Conservation (phyloP, 2,797 vertebrate genomes). For the Sorex maritimensis region DNA sequence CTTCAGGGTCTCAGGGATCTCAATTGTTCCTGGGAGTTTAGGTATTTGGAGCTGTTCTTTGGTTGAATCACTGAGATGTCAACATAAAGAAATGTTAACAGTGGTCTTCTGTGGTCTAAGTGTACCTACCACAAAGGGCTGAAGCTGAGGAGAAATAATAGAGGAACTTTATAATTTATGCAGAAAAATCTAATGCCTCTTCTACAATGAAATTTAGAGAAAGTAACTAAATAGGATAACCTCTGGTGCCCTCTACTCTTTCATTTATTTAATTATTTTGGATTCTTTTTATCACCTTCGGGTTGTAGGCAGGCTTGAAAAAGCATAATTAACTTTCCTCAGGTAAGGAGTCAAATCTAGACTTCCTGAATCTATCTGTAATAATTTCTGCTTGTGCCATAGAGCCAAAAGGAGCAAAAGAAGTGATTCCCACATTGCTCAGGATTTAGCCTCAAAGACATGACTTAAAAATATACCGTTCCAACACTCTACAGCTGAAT, state of each 20-base stretch:
- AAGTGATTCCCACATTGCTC: neutral
- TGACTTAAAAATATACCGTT: neutral
- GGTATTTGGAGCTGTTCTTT: neutral
- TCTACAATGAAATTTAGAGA: neutral
- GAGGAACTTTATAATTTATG: neutral
- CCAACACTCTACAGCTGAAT: neutral
- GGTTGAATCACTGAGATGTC: neutral
- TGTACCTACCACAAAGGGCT: neutral
- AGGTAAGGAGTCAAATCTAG: neutral
- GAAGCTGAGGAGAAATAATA: neutral
- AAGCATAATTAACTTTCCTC: neutral
- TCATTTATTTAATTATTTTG: slow-evolving; percentile 48
- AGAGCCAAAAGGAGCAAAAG: neutral
- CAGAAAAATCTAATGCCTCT: neutral
- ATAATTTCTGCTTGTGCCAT: neutral
- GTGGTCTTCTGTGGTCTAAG: neutral
- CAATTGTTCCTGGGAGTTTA: neutral
- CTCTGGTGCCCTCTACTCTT: neutral
- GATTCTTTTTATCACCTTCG: neutral
- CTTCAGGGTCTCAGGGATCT: neutral
- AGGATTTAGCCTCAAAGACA: slow-evolving; percentile 8
- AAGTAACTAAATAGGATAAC: neutral
- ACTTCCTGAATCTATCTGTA: neutral
- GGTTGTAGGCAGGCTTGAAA: neutral
- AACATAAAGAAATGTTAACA: neutral